Conservation (phyloP, 2,888 invertebrate species). For the Elaeidobius kamerunicus region DNA sequence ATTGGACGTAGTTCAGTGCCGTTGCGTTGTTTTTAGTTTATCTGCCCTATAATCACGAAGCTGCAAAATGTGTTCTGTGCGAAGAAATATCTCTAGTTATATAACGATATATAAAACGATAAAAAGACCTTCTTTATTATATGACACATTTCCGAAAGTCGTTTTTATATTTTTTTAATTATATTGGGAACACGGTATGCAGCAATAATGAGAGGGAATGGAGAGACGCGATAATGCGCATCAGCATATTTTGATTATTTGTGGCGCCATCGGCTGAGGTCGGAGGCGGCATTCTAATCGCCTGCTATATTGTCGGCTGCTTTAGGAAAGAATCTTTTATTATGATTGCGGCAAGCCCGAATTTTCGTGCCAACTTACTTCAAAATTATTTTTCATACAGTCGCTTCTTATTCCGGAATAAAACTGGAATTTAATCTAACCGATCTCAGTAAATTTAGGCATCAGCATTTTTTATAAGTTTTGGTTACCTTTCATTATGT, state of each 20-base stretch:
- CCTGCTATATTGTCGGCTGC: conserved; percentile 24
- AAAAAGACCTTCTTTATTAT: too few species aligned
- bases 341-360: conserved; percentile 21
- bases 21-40: too few species aligned
- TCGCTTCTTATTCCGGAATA: conserved; percentile 10
- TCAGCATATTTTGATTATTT: conserved; percentile 29
- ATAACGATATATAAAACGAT: too few species aligned
- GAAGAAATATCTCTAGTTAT: too few species aligned
- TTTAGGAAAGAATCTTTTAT: conserved; percentile 24
- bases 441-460: conserved; percentile 3
- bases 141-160: not conserved
- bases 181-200: conserved; percentile 11
- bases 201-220: conserved; percentile 22
- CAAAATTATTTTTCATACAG: conserved; percentile 22
- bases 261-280: conserved; percentile 24
- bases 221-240: conserved; percentile 26
- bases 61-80: too few species aligned
- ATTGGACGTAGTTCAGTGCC: too few species aligned
- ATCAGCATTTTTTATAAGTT: conserved; percentile 2
- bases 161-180: conserved; percentile 12
- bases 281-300: conserved; percentile 27
- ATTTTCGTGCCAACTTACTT: conserved; percentile 13
- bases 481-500: too few species aligned
- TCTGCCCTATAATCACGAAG: too few species aligned
- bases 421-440: conserved; percentile 14